phyloP scores from a whole-genome alignment of 2,888 invertebrate species.

The Anodontia alba region DNA sequence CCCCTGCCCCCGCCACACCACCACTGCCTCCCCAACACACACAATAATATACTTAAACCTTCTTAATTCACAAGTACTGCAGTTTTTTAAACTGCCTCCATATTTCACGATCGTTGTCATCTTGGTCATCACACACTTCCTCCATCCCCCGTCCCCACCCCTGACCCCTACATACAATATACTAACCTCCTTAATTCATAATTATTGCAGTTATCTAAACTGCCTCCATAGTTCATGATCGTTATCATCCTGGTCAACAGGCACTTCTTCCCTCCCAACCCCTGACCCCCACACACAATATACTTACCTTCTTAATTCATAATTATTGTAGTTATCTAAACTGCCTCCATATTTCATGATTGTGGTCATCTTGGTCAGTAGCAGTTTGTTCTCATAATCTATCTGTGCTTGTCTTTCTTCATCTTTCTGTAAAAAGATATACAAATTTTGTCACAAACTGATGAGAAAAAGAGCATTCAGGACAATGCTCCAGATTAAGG shows the following conservation, averaged over 20 bases:
- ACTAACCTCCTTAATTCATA: constrained; percentile 74
- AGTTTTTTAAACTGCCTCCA: constrained; percentile 76
- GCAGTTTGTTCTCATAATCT: constrained; percentile 79
- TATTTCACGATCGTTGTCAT: constrained; percentile 75
- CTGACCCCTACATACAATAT: too few relatives aligned
- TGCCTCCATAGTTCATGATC: constrained; percentile 68
- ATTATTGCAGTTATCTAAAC: constrained; percentile 80
- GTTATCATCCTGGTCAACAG: constrained; percentile 79
- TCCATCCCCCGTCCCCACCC: too few relatives aligned
- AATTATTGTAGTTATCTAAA: constrained; percentile 81
- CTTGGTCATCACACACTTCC: constrained; percentile 77
- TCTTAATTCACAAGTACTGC: constrained; percentile 77
- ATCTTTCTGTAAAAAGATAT: constrained; percentile 70
- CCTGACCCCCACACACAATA: too few relatives aligned
- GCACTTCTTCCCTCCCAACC: constrained; percentile 79
- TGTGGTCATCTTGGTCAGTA: constrained; percentile 80
- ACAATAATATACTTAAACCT: constrained; percentile 71
- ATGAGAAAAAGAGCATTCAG: too few relatives aligned
- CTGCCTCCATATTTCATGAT: constrained; percentile 77
- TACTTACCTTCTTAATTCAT: constrained; percentile 73
- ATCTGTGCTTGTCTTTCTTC: constrained; percentile 78
- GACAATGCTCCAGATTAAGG: too few relatives aligned
- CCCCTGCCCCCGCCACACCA: too few relatives aligned
- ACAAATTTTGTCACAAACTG: constrained; percentile 1
- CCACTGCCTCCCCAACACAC: too few relatives aligned